These are phyloP conservation scores for Tetraneura akinire DNA, from an alignment of 1,140 invertebrate genomes.

Conservation along the genomic window DNA sequence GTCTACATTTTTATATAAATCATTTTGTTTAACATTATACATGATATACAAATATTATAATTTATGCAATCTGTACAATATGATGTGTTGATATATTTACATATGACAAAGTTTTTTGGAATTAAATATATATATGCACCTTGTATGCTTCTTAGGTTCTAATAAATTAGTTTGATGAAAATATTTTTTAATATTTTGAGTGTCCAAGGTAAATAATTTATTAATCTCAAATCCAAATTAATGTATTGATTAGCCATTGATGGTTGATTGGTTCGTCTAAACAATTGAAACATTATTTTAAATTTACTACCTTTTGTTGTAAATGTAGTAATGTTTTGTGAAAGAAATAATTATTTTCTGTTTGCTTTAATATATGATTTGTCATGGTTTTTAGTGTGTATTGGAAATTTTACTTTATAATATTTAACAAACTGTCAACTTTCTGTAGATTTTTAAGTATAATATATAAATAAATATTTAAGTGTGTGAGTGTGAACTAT, in stretches of 20 bases:
- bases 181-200: conserved; percentile 14
- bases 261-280: neutral
- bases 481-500: conserved; percentile 49
- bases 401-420: conserved; percentile 37
- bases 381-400: conserved; percentile 33
- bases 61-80: no score
- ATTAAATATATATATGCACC: neutral
- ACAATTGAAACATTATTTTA: conserved; percentile 9
- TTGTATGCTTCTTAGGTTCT: conserved; percentile 22
- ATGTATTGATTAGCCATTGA: conserved; percentile 6
- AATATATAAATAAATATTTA: conserved; percentile 8
- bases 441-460: conserved; percentile 41
- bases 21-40: no score
- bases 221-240: conserved; percentile 17
- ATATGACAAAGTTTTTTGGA: no score
- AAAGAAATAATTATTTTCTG: neutral
- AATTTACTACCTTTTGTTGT: conserved; percentile 46
- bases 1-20: no score
- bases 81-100: no score
- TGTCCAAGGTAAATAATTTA: conserved; percentile 18
- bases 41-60: no score
- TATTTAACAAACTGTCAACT: conserved; percentile 17
- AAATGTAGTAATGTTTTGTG: conserved; percentile 50
- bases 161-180: conserved; percentile 19
- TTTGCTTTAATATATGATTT: conserved; percentile 42